Percentiles rank a stretch among this genome's conserved stretches.
phyloP scores from a whole-genome alignment of 2,888 invertebrate species.

The Lordiphosa andalusiaca region DNA sequence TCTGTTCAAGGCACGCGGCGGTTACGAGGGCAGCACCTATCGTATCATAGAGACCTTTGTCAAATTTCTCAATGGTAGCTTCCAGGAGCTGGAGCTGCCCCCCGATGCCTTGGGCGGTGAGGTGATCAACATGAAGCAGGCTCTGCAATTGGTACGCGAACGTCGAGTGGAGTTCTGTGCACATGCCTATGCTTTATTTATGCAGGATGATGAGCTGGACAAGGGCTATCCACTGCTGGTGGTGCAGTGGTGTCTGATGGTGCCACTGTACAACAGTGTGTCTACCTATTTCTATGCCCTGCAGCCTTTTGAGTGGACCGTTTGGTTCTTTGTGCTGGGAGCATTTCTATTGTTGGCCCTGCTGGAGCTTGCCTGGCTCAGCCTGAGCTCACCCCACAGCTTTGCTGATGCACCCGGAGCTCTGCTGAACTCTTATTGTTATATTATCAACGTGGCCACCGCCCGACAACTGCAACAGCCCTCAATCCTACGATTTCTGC shows the following conservation, averaged over 20 bases:
- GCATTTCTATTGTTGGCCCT: conserved; percentile 33
- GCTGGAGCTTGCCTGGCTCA: conserved; percentile 52
- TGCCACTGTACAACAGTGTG: conserved; percentile 63
- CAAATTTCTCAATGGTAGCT: conserved; percentile 55
- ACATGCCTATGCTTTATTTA: conserved; percentile 72
- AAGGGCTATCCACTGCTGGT: conserved; percentile 71
- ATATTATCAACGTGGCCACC: conserved; percentile 59
- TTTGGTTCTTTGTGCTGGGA: conserved; percentile 58
- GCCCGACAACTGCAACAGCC: conserved; percentile 41
- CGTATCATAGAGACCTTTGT: conserved; percentile 54
- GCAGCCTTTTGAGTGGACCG: conserved; percentile 58
- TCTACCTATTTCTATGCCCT: conserved; percentile 67
- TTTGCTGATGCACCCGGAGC: conserved; percentile 1
- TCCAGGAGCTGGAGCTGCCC: conserved; percentile 38
- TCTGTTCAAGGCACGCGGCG: conserved; percentile 49
- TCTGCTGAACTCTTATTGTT: conserved; percentile 50
- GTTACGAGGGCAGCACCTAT: conserved; percentile 53
- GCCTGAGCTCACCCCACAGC: background rate
- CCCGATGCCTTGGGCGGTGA: conserved; percentile 41
- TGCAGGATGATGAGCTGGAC: conserved; percentile 55
- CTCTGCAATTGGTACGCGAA: conserved; percentile 59
- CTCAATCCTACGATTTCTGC: conserved; percentile 39
- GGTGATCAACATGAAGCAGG: conserved; percentile 64
- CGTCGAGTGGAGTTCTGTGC: conserved; percentile 53
- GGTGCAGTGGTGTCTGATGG: conserved; percentile 75